Evolutionary conservation across 1,140 invertebrate genomes (phyloP), one percentile per base, ranked within the genome.

Genomic region (Papilio machaon): DNA sequence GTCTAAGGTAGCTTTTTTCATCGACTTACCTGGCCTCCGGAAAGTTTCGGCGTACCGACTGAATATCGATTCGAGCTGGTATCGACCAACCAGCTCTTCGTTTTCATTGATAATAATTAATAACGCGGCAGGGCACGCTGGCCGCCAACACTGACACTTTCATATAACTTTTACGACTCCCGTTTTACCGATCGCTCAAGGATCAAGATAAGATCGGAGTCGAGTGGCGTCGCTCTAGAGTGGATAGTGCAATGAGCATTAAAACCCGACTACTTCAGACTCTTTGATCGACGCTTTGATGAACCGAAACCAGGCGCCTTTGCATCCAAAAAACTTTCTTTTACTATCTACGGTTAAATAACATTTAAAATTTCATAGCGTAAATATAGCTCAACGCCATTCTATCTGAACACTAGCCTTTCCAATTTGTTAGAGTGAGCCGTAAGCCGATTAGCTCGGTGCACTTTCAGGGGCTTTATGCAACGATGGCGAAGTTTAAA

Each of bases 141-240:
- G 46, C 74, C 74, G 74, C 46, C 81, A 84, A 85, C 79, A 84
- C 84, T 81, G 84, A 76, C 90, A 89, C 91, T 93, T 88, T 87
- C 82, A 79, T 58, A 88, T 92, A 91, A 93, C 89, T 93, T 93
- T 94, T 92, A 93, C 87, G 91, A 90, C 88, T 90, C 87, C 89
- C 89, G 90, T 92, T 91, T 91, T 92, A 92, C 90, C 88, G 90
- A 87, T 82, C 84, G 85, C 86, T 93, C 90, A 85, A 92, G 90
- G 88, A 88, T 87, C 88, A 83, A 86, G 92, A 93, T 93, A 94
- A 93, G 81, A 58, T 78, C 82, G 73, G 5, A 76, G 82, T 91
- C 88, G 83, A 91, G 89, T 86, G 87, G 81, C 80, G 81, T 83
- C 84, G 84, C 81, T 82, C 79, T 88, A 80, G 84, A 90, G 90